These are phyloP conservation scores for Actinernus sp. DNA, from an alignment of 92 coral and sea anemone genomes.

Conservation along the genomic window DNA sequence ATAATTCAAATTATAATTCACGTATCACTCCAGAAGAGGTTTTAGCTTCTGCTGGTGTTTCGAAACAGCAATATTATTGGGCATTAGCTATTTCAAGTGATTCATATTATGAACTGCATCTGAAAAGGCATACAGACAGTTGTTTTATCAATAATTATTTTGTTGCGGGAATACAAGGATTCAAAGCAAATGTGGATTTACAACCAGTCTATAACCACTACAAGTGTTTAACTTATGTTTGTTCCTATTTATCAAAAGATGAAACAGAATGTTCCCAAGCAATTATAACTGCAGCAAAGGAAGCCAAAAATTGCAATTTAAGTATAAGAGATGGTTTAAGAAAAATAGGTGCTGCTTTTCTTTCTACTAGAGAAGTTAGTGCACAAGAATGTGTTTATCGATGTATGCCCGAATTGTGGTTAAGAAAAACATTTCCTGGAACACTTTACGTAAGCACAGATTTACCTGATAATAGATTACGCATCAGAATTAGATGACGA, in stretches of 20 bases:
- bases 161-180: constrained; percentile 42
- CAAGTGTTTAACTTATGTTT: constrained; percentile 50
- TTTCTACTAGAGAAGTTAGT: constrained; percentile 60
- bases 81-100: constrained; percentile 66
- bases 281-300: constrained; percentile 68
- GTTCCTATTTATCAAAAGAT: constrained; percentile 46
- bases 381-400: constrained; percentile 59
- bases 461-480: constrained; percentile 63
- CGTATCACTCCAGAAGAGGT: constrained; percentile 24
- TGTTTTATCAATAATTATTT: constrained; percentile 39
- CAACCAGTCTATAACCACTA: constrained; percentile 66
- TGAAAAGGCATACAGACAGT: constrained; percentile 40
- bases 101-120: constrained; percentile 26
- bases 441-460: constrained; percentile 65
- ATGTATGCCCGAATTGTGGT: constrained; percentile 78
- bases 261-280: constrained; percentile 66
- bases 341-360: constrained; percentile 67
- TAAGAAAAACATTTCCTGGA: constrained; percentile 66
- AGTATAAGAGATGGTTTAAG: constrained; percentile 25
- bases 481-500: constrained; percentile 67
- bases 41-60: constrained; percentile 14
- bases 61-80: constrained; percentile 36
- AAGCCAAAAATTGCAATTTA: constrained; percentile 40
- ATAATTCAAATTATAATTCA: constrained; percentile 24
- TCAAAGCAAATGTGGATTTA: constrained; percentile 41